Evolutionary conservation across 2,888 invertebrate genomes (phyloP), one percentile per base, ranked within the genome.

Genomic region (Onchidella celtica): DNA sequence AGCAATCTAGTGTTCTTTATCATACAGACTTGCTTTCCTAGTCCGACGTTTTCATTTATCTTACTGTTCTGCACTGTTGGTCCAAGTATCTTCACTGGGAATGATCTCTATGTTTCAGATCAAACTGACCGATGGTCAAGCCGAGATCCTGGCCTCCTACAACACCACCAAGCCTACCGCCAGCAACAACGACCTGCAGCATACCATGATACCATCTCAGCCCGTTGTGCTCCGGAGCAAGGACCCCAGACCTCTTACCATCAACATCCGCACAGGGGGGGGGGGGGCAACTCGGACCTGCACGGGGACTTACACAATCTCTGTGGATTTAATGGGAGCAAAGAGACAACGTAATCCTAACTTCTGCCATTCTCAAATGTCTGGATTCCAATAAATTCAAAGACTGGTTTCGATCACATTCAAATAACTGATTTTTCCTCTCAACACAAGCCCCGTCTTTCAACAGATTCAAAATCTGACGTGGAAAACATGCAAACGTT

Each of bases 191-290:
- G 86, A 86, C 59, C 66, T 84, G 27, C 83, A 76, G n/a, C 55
- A 84, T 27, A 79, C 79, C 3, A 79, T 86, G 38, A 76, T 81
- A 17, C 32, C 82, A 36, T 29, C 79, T 0, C 27, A 69, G 14
- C 83, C 84, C 9, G 83, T 72, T 17, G 81, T 83, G 32, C 40
- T 87, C 38, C 85, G 74, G 47, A 74, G 85, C 34, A 74, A 85
- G 14, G 87, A 87, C 34, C 83, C 84, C 14, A 82, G 86, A 69
- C 86, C 86, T n/a, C 78, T 88, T 65, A 86, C 83, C 73, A 76
- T 88, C 17, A 82, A 73, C 32, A 75, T 88, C 27, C 72, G 81
- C 36, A 83, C 82, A 9, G 21, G n/a, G n/a, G 69, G 69, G n/a
- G 24, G 27, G 4, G 38, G 38, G n/a, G 69, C 38, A 9, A 14